Evolutionary conservation across 2,888 invertebrate genomes (phyloP), one percentile per base, ranked within the genome.

Genomic region (Drepana falcataria): DNA sequence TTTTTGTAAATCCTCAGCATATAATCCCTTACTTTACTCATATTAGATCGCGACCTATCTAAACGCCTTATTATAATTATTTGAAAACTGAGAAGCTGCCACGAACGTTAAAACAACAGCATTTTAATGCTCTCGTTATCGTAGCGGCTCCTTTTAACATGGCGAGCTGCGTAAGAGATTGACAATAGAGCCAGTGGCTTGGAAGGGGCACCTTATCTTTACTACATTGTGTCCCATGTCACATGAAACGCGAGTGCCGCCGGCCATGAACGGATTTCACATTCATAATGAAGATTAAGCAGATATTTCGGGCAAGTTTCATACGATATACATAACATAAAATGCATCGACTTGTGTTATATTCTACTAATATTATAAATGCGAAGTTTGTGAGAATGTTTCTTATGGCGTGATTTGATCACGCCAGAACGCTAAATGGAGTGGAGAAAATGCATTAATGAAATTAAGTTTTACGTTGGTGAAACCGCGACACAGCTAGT

Each of bases 171-270:
- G 83, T 86, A 83, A 81, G 83, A 85, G 85, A 85, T 83, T 81
- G 83, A 89, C 90, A 89, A 90, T 87, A 76, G 87, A 80, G 56
- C 64, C 85, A 88, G 80, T 89, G 88, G 83, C 78, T 85, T 70
- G 90, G 88, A 90, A 90, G 78, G 82, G 85, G 73, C 75, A 83
- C 85, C 86, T 89, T 89, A 89, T 89, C 88, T 88, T 82, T 83
- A 81, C 77, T 84, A 83, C 86, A 87, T 85, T 87, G 87, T 87
- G 83, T 79, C 85, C 86, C 81, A 76, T 81, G 87, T 88, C 88
- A 88, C 82, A 81, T 79, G 83, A 82, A 83, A 84, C 79, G 83
- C 76, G 77, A 83, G 81, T 75, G 81, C 85, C 81, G 74, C 71
- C 68, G 79, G 83, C 77, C 69, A 81, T 79, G 81, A 82, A 80